Conservation (phyloP, 2,113 vertebrate genomes). For the Eptatretus burgeri region DNA sequence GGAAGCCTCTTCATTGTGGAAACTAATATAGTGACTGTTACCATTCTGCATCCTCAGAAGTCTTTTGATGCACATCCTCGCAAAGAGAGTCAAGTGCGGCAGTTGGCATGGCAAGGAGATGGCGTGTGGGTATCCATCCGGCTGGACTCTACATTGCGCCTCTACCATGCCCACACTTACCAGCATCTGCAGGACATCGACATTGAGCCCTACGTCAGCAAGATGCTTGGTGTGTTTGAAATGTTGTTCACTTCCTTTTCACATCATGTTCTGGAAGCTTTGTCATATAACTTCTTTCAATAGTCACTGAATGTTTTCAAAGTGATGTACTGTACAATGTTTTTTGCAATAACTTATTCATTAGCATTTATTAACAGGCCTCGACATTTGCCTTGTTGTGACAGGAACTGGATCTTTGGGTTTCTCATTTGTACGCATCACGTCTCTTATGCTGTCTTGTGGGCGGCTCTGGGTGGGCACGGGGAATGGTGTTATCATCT, state of each 20-base stretch:
- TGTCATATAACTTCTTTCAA: no score
- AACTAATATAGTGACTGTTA: no score
- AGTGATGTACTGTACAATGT: no score
- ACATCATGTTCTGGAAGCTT: not conserved
- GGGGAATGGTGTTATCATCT: conserved; percentile 68
- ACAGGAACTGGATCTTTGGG: conserved; percentile 58
- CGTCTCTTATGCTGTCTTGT: conserved; percentile 55
- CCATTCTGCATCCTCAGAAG: conserved; percentile 19
- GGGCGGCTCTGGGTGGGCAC: conserved; percentile 61
- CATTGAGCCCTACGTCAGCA: conserved; percentile 68
- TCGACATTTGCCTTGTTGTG: not conserved
- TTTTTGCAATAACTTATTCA: no score
- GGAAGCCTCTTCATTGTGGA: no score
- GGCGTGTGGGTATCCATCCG: conserved; percentile 69
- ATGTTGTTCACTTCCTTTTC: rapidly evolving
- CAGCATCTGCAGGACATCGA: conserved; percentile 66
- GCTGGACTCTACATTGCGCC: conserved; percentile 48
- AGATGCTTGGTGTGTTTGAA: conserved; percentile 45
- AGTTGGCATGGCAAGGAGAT: conserved; percentile 51
- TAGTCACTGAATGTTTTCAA: no score
- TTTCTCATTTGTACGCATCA: conserved; percentile 67
- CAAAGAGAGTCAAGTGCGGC: conserved; percentile 56
- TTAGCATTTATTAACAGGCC: no score
- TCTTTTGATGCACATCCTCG: conserved; percentile 60
- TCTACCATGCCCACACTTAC: conserved; percentile 53